These are phyloP conservation scores for Sarcophaga peregrina DNA, from an alignment of 1,140 invertebrate genomes.

Conservation along the genomic window DNA sequence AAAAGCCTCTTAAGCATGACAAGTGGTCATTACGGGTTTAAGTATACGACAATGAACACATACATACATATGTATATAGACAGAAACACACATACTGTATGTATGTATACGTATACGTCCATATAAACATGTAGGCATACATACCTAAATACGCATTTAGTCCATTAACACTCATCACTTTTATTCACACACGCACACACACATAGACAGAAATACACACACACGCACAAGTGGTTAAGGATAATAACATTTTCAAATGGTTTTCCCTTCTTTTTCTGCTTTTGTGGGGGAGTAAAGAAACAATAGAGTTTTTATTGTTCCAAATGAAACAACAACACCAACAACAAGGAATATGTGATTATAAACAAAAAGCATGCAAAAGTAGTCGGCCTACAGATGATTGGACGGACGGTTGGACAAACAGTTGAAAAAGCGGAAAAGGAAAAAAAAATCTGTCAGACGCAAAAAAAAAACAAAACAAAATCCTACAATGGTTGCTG, in stretches of 20 bases:
- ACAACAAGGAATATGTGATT: neutral
- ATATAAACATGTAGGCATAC: too few relatives aligned
- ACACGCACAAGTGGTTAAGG: constrained; percentile 10
- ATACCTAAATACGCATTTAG: neutral
- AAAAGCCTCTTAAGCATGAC: constrained; percentile 31
- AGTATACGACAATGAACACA: neutral
- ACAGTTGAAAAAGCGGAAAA: too few relatives aligned
- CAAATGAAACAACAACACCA: neutral
- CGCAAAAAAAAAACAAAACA: too few relatives aligned
- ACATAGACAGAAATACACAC: too few relatives aligned
- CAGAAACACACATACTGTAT: too few relatives aligned
- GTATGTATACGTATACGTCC: too few relatives aligned
- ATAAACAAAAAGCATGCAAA: neutral
- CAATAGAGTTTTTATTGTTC: constrained; percentile 8
- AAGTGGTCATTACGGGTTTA: constrained; percentile 35
- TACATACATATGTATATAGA: too few relatives aligned
- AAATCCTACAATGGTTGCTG: too few relatives aligned
- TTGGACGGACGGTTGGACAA: too few relatives aligned
- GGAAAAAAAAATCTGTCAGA: neutral
- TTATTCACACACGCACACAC: neutral
- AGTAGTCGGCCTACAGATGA: neutral
- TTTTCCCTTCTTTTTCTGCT: too few relatives aligned
- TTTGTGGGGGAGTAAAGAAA: constrained; percentile 4
- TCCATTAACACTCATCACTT: neutral
- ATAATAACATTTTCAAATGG: constrained; percentile 1